Base-by-base conservation (phyloP, 2,888 invertebrate genomes). In the Erynnis tages region DNA sequence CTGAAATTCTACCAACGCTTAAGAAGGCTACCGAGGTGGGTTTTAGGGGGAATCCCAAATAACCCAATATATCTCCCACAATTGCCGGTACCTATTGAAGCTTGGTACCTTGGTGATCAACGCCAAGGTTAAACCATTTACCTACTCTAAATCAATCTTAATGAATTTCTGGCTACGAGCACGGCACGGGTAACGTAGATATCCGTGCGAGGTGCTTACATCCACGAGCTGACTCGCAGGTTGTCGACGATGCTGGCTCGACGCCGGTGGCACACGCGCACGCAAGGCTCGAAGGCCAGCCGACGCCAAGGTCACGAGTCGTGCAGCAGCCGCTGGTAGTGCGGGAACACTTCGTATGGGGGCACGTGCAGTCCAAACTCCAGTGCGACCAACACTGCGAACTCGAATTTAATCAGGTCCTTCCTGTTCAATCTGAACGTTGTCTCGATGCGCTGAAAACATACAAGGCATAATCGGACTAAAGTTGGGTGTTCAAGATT, bases 351-450 rank as follows among this genome's bases (percentile, higher is more conserved):
- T 85, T 98, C 97, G 88, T 94, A 94, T 45, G 95, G 96, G 16
- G 97, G 97, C 61, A 98, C 92, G 84, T 97, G 97, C 53, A 99
- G 91, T 7, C 96, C 96, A 76, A 99, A 98, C 85, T 98, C 98
- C 55, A 99, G 90, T 2, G 98, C 97, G 43, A 98, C 97, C 47
- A 98, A 91, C 40, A 98, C 97, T 3, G 97, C 97, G 86, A 99
- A 98, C 87, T 99, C 98, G 53, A 96, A 96, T 23, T 94, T 92
- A 62, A 98, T 91, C 60, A 98, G 89, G 69, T 98, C 98, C 78
- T 96, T 96, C 30, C 96, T 93, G 82, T 96, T 96, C 62, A 98
- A 82, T 47, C 98, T 93, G 81, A 98, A 98, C 13, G 94, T 94
- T 61, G 93, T 95, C 88, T 98, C 98, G 35, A 95, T 96, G 90